Conservation (phyloP, 2,888 invertebrate species). For the Dexiosoma caninum region DNA sequence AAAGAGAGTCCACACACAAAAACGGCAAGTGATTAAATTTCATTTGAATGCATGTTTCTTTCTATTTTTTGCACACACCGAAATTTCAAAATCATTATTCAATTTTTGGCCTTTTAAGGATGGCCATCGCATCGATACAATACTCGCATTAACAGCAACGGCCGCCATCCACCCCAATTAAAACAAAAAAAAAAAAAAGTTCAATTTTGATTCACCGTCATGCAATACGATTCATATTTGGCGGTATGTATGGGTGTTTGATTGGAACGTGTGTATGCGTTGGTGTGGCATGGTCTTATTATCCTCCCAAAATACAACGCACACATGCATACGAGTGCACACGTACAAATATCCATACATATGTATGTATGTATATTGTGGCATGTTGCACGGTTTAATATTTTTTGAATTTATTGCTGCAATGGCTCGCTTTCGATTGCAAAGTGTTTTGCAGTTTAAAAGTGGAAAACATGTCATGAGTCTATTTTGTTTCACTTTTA, state of each 20-base stretch:
- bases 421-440: slow-evolving; percentile 17
- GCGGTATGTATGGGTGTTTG: neutral
- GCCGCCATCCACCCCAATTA: neutral
- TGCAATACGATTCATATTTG: neutral
- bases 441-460: slow-evolving; percentile 42
- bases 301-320: neutral
- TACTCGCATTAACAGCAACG: neutral
- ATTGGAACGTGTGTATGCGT: neutral
- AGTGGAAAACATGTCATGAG: slow-evolving; percentile 48
- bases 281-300: neutral
- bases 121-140: neutral
- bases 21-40: slow-evolving; percentile 14
- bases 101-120: slow-evolving; percentile 52
- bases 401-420: neutral
- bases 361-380: too few species aligned
- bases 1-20: neutral
- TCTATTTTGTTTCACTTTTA: slow-evolving; percentile 37
- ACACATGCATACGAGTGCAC: neutral
- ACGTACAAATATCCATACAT: too few species aligned
- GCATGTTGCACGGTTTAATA: neutral
- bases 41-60: slow-evolving; percentile 25
- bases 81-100: slow-evolving; percentile 37
- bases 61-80: neutral
- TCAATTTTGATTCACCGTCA: neutral
- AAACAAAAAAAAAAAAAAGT: neutral